Conservation (phyloP, 2,113 vertebrate genomes). For the Platichthys stellatus region DNA sequence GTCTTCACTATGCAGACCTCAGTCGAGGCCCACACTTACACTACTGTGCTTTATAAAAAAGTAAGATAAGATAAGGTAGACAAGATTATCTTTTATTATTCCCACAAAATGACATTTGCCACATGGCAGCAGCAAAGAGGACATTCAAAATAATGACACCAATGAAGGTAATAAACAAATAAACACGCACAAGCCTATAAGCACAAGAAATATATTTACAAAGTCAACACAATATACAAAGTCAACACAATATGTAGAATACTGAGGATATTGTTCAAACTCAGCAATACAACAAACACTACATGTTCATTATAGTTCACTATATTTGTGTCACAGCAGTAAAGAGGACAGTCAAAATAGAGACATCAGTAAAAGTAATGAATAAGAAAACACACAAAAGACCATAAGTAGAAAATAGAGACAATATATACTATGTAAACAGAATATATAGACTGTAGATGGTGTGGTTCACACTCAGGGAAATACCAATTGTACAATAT, state of each 20-base stretch:
- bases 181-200: no score
- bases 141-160: neutral
- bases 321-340: no score
- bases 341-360: no score
- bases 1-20: neutral
- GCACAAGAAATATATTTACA: neutral
- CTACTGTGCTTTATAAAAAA: neutral
- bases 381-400: no score
- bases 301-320: no score
- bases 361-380: no score
- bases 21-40: neutral
- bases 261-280: no score
- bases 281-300: no score
- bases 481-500: neutral
- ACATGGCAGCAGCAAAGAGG: no score
- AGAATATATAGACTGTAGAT: neutral
- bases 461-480: neutral
- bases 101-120: no score
- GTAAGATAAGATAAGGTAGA: neutral
- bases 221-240: neutral
- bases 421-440: neutral
- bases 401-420: neutral
- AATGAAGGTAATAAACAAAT: neutral
- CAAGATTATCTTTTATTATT: no score
- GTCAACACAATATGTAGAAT: neutral